Percentiles rank a stretch among this genome's conserved stretches.
These are phyloP conservation scores for Agapetus fuscipes DNA, from an alignment of 2,888 invertebrate genomes.

Conservation along the genomic window DNA sequence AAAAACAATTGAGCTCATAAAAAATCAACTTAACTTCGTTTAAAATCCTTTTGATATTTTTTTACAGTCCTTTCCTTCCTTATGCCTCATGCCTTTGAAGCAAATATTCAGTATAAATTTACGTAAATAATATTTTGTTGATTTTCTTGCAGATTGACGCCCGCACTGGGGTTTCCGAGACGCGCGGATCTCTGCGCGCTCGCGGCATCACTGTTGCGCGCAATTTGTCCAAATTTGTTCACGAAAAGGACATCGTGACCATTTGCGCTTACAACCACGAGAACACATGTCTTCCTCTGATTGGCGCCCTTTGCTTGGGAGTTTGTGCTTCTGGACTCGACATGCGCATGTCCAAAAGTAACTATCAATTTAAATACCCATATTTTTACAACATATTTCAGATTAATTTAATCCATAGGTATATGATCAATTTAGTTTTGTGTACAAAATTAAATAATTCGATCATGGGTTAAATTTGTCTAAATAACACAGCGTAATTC, in stretches of 20 bases:
- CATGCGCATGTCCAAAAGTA: conserved; percentile 23
- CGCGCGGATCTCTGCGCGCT: conserved; percentile 24
- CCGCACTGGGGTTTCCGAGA: conserved; percentile 24
- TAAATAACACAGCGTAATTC: no score
- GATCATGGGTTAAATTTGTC: no score
- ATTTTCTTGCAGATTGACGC: conserved; percentile 23
- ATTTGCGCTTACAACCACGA: conserved; percentile 26
- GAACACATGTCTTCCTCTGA: conserved; percentile 25
- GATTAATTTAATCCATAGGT: no score
- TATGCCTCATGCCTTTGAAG: no score
- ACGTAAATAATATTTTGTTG: background rate
- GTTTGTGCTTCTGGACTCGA: conserved; percentile 26
- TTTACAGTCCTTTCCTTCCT: no score
- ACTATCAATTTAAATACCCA: no score
- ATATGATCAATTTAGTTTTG: no score
- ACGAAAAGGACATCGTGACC: conserved; percentile 24
- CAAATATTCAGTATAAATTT: background rate
- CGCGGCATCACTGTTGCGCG: conserved; percentile 25
- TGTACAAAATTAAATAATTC: no score
- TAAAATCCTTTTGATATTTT: no score
- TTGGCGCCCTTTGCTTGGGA: conserved; percentile 26
- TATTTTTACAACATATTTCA: no score
- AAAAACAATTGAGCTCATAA: no score
- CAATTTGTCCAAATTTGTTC: conserved; percentile 22
- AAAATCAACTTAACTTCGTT: no score